Percentiles rank a stretch among this genome's conserved stretches.
phyloP scores from a whole-genome alignment of 2,113 vertebrate genomes.

The Grammomys surdaster region DNA sequence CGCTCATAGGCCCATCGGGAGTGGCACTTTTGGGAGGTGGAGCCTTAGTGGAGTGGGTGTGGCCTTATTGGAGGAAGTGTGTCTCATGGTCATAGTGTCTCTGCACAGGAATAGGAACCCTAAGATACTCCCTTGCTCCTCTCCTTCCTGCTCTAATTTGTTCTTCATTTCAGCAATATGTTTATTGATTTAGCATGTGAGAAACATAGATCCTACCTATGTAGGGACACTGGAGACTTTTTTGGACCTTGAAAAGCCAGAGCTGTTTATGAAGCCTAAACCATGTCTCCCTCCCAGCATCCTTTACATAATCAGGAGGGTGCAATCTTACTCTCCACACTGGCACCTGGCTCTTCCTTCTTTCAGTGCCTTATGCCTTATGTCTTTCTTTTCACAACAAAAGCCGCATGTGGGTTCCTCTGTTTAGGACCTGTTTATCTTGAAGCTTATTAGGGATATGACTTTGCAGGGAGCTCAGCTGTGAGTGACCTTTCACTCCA shows the following conservation, averaged over 20 bases:
- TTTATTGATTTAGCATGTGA: background rate
- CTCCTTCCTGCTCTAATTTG: too few relatives aligned
- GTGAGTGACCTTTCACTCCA: background rate
- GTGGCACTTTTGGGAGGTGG: background rate
- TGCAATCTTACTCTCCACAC: background rate
- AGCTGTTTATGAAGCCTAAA: background rate
- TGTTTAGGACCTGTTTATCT: background rate
- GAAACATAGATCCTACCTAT: background rate
- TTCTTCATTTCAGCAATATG: background rate
- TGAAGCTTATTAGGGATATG: background rate
- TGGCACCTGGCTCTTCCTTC: background rate
- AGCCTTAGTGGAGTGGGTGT: background rate
- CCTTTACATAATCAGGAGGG: background rate
- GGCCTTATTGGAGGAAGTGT: background rate
- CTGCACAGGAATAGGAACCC: background rate
- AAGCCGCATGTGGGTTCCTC: background rate
- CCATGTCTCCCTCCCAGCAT: too few relatives aligned
- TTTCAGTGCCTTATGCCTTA: background rate
- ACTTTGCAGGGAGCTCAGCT: background rate
- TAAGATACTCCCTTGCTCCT: background rate
- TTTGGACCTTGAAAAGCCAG: background rate
- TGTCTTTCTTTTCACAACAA: background rate
- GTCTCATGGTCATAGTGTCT: background rate
- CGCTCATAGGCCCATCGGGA: background rate
- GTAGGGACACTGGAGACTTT: background rate